phyloP scores from a whole-genome alignment of 2,888 invertebrate species.

The Amphimallon solstitiale region DNA sequence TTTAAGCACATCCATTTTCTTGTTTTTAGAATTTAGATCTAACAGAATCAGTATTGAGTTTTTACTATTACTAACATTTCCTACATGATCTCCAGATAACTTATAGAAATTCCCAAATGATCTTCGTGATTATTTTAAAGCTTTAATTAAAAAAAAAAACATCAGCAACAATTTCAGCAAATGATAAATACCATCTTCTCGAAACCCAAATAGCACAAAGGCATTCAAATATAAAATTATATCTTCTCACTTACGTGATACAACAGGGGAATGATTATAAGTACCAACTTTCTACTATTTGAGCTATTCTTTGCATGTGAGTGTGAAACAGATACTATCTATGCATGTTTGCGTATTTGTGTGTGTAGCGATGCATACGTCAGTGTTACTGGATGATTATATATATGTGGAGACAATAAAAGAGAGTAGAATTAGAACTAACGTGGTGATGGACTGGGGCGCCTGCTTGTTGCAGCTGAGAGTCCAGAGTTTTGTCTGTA shows the following conservation, averaged over 20 bases:
- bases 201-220: constrained; percentile 7
- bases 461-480: constrained; percentile 66
- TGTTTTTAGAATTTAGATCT: too few relatives aligned
- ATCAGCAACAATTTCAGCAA: background rate
- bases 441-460: constrained; percentile 69
- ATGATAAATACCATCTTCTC: constrained; percentile 8
- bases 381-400: background rate
- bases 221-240: background rate
- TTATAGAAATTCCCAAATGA: too few relatives aligned
- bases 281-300: constrained; percentile 6
- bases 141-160: too few relatives aligned
- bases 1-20: too few relatives aligned
- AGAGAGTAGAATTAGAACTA: constrained; percentile 57
- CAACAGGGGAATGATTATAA: too few relatives aligned
- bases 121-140: too few relatives aligned
- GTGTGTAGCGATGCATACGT: too few relatives aligned
- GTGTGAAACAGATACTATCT: too few relatives aligned
- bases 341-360: background rate
- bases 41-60: too few relatives aligned
- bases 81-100: too few relatives aligned
- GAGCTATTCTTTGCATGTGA: background rate
- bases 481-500: constrained; percentile 80
- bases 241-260: too few relatives aligned
- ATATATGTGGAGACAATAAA: constrained; percentile 22
- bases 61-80: too few relatives aligned